Evolutionary conservation across 1,140 invertebrate species (phyloP).

Genomic region (Wasmannia auropunctata): DNA sequence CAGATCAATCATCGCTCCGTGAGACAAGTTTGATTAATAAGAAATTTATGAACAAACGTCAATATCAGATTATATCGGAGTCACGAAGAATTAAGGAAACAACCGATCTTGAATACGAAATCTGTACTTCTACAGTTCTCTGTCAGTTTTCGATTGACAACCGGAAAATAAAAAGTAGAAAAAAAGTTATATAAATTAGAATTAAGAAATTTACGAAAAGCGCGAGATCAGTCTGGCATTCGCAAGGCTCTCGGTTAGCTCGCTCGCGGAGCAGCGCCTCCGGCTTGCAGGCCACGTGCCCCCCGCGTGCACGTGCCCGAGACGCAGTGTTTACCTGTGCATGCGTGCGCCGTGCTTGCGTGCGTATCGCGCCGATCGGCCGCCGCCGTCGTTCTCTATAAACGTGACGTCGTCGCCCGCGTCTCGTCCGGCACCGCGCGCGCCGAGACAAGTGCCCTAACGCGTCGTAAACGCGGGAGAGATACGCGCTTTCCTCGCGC

Average conservation of each 20-base stretch:
- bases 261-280: background rate
- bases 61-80: no score
- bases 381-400: background rate
- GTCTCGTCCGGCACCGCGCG: no score
- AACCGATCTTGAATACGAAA: no score
- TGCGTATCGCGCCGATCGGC: slow-evolving; percentile 1
- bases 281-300: slow-evolving; percentile 9
- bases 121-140: no score
- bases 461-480: background rate
- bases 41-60: background rate
- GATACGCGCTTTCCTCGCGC: background rate
- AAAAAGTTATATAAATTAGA: no score
- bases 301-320: background rate
- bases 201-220: background rate
- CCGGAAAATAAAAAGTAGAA: no score
- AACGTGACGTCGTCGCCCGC: background rate
- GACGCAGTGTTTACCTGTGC: slow-evolving; percentile 19
- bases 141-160: no score
- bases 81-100: no score
- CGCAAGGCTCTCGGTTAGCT: background rate
- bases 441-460: background rate
- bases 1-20: background rate
- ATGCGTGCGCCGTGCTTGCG: background rate
- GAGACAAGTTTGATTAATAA: background rate
- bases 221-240: background rate